These are phyloP conservation scores for Saxidomus purpurata DNA, from an alignment of 1,140 invertebrate genomes.

Conservation along the genomic window DNA sequence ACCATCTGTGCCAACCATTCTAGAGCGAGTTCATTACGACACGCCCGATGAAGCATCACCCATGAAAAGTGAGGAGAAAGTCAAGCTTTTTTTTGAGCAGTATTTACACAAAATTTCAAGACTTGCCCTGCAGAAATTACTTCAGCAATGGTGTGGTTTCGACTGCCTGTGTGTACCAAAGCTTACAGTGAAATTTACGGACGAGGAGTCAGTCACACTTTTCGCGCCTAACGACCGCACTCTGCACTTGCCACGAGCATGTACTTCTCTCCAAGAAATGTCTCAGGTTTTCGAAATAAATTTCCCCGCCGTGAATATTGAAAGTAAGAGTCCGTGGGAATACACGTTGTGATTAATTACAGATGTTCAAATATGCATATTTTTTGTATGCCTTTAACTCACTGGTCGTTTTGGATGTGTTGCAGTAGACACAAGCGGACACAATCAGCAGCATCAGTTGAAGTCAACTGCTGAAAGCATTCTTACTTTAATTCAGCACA, in stretches of 20 bases:
- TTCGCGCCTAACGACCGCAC: constrained; percentile 21
- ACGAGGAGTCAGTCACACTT: neutral
- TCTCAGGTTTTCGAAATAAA: constrained; percentile 32
- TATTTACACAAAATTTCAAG: constrained; percentile 52
- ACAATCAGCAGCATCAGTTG: too few species aligned
- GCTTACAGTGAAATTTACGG: constrained; percentile 35
- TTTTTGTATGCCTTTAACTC: too few species aligned
- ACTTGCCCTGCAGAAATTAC: neutral
- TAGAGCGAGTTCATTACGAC: constrained; percentile 35
- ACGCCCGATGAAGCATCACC: neutral
- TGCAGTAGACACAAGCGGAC: too few species aligned
- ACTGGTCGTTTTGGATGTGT: too few species aligned
- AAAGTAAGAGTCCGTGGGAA: constrained; percentile 32
- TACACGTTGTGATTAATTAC: constrained; percentile 14
- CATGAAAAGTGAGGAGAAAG: constrained; percentile 36
- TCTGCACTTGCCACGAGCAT: constrained; percentile 29
- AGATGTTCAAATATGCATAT: too few species aligned
- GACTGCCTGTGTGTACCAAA: constrained; percentile 46
- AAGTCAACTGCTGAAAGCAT: too few species aligned
- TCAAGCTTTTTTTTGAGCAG: constrained; percentile 55
- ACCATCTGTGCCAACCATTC: constrained; percentile 23
- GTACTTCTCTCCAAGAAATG: constrained; percentile 37
- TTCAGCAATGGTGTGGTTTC: constrained; percentile 49
- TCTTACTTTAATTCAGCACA: too few species aligned
- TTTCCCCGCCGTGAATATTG: neutral